Percentiles rank a stretch among this genome's conserved stretches.
Evolutionary conservation across 2,888 invertebrate species (phyloP).

Genomic region (Imbricaverruca yamaguchii): DNA sequence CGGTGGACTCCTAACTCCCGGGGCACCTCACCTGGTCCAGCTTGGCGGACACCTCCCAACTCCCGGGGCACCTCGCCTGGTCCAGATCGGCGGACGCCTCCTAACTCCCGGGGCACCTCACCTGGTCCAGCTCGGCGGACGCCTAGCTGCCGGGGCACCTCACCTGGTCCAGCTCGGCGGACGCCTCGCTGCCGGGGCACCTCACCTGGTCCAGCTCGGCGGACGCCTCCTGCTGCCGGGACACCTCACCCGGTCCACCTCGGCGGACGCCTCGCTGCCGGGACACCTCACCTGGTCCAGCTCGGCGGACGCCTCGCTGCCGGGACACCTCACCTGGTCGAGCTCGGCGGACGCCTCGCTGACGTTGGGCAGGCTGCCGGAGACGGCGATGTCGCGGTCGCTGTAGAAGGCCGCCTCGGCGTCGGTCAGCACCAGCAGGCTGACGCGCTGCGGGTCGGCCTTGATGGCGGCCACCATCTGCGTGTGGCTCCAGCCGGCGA

Average conservation of each 20-base stretch:
- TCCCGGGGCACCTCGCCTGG: too few species aligned
- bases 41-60: too few species aligned
- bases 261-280: not conserved
- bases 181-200: not conserved
- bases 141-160: not conserved
- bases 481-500: constrained; percentile 84
- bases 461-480: constrained; percentile 91
- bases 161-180: not conserved
- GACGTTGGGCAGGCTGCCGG: constrained; percentile 47
- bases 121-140: not conserved
- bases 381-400: constrained; percentile 50
- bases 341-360: constrained; percentile 34
- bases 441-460: constrained; percentile 74
- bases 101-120: not conserved
- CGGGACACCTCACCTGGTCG: too few species aligned
- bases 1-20: too few species aligned
- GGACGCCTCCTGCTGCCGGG: not conserved
- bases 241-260: not conserved
- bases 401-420: constrained; percentile 64
- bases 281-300: too few species aligned
- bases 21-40: too few species aligned
- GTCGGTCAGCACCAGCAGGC: constrained; percentile 73
- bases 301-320: constrained; percentile 35
- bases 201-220: not conserved
- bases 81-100: too few species aligned